These are phyloP conservation scores for Caretta caretta DNA, from an alignment of 2,113 vertebrate genomes.

Conservation along the genomic window DNA sequence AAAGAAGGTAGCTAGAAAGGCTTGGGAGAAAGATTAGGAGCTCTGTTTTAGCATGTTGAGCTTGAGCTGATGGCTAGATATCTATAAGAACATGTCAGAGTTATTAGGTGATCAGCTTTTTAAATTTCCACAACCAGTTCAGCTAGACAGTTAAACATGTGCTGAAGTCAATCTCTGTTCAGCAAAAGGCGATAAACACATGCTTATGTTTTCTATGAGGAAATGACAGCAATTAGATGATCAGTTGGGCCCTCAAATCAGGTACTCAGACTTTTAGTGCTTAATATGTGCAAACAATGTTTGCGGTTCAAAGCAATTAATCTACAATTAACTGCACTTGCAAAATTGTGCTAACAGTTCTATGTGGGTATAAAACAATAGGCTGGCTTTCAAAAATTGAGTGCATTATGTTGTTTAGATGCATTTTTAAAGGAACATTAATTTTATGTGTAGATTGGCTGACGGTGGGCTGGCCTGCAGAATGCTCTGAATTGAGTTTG, in stretches of 20 bases:
- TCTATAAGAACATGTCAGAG: no score
- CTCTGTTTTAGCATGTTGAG: no score
- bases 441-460: not conserved
- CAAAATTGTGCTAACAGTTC: not conserved
- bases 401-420: not conserved
- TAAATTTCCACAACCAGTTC: slow-evolving; percentile 11
- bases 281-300: not conserved
- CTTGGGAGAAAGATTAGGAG: no score
- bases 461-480: not conserved
- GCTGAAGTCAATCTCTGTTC: not conserved
- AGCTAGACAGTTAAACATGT: not conserved
- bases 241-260: rapidly evolving
- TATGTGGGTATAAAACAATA: not conserved
- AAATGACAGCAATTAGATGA: not conserved
- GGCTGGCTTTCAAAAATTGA: not conserved
- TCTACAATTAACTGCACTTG: not conserved
- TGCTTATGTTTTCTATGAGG: not conserved
- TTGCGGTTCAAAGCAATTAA: not conserved
- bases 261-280: not conserved
- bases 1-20: no score
- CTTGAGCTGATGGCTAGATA: no score
- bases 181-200: not conserved
- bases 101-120: slow-evolving; percentile 27
- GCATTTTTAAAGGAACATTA: slow-evolving; percentile 2
- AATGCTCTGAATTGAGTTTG: not conserved